Conservation (phyloP, 2,888 invertebrate species). For the Halictus ligatus region DNA sequence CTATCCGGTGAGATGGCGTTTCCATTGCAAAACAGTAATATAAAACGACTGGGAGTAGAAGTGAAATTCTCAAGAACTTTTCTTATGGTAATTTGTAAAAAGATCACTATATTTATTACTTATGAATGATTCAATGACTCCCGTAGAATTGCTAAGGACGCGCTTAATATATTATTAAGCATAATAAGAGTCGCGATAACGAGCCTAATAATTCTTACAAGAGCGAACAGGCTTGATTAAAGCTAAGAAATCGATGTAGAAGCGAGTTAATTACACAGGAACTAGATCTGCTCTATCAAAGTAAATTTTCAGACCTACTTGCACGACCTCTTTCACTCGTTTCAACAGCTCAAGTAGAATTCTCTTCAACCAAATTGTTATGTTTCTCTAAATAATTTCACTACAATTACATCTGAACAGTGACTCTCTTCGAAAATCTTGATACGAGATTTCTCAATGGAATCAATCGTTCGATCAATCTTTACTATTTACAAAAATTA, state of each 20-base stretch:
- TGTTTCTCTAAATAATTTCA: neutral
- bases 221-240: neutral
- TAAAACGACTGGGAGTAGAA: neutral
- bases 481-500: neutral
- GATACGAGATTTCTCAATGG: neutral
- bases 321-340: constrained; percentile 18
- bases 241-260: constrained; percentile 5
- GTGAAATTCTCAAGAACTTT: constrained; percentile 3
- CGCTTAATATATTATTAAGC: constrained; percentile 2
- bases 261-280: constrained; percentile 13
- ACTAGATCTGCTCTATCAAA: neutral
- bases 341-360: neutral
- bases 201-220: neutral
- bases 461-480: no score
- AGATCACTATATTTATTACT: neutral
- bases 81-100: neutral
- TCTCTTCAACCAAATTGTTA: neutral
- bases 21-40: neutral
- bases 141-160: neutral
- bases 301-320: constrained; percentile 15
- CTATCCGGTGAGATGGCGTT: neutral
- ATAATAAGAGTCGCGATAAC: neutral
- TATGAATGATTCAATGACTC: constrained; percentile 3
- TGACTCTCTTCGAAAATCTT: neutral
- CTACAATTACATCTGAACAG: neutral